Conservation (phyloP, 2,888 invertebrate species). For the Enchytraeus crypticus region DNA sequence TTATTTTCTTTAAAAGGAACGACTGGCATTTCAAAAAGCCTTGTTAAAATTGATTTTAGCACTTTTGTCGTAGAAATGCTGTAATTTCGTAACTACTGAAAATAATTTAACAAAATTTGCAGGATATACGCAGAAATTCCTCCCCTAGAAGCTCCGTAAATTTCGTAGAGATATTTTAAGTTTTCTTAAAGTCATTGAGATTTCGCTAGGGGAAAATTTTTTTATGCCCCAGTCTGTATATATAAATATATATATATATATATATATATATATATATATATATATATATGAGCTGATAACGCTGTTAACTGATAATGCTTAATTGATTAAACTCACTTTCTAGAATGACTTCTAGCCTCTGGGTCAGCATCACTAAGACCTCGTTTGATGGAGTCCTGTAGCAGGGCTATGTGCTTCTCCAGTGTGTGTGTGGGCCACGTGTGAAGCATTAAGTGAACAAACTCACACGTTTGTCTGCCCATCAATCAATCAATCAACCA, state of each 20-base stretch:
- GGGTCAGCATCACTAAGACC: slow-evolving; percentile 89
- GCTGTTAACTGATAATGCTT: not conserved
- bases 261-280: not conserved
- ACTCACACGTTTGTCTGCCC: slow-evolving; percentile 60
- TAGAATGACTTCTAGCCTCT: slow-evolving; percentile 70
- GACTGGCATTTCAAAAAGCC: no score
- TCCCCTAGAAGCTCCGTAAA: no score
- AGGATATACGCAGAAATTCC: no score
- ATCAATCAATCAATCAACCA: no score
- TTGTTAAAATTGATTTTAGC: no score
- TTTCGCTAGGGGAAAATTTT: not conserved
- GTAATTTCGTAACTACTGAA: no score
- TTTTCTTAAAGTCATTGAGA: no score
- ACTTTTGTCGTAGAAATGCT: no score
- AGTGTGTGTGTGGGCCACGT: slow-evolving; percentile 76
- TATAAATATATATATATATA: not conserved
- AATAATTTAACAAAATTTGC: no score
- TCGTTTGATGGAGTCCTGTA: slow-evolving; percentile 69
- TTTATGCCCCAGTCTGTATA: not conserved
- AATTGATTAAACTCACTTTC: slow-evolving; percentile 67
- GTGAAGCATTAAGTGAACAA: slow-evolving; percentile 71
- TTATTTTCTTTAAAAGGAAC: no score
- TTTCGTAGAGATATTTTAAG: no score
- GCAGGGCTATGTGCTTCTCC: slow-evolving; percentile 66
- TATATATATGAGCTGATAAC: not conserved